Evolutionary conservation across 2,888 invertebrate species (phyloP).

Genomic region (Melangyna quadrimaculata): DNA sequence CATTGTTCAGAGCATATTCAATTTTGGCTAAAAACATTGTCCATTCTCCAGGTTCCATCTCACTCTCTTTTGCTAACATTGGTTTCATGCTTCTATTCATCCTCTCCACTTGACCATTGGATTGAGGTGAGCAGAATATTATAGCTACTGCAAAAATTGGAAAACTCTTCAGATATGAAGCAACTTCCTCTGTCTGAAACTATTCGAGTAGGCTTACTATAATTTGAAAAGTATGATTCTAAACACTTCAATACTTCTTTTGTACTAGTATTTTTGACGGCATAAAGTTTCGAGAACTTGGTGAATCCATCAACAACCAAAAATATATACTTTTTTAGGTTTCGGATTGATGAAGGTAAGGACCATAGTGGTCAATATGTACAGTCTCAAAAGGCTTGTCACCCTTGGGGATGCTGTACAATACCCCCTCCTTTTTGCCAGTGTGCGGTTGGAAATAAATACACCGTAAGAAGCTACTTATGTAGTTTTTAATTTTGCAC

Average conservation of each 20-base stretch:
- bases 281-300: too few species aligned
- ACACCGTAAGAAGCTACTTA: not conserved
- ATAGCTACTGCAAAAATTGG: too few species aligned
- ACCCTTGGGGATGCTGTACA: too few species aligned
- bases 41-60: slow-evolving; percentile 35
- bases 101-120: slow-evolving; percentile 29
- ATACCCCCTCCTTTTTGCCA: not conserved
- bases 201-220: too few species aligned
- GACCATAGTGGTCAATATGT: not conserved
- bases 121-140: slow-evolving; percentile 26
- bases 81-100: slow-evolving; percentile 7
- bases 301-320: too few species aligned
- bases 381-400: not conserved
- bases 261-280: too few species aligned
- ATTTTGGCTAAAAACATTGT: slow-evolving; percentile 50
- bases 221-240: not conserved
- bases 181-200: too few species aligned
- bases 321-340: too few species aligned
- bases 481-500: not conserved
- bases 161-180: too few species aligned
- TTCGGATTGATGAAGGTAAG: not conserved
- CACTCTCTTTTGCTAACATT: slow-evolving; percentile 33
- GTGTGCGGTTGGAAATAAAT: not conserved
- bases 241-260: not conserved
- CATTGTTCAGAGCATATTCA: slow-evolving; percentile 72